phyloP scores from a whole-genome alignment of 2,113 vertebrate species.

The Dunckerocampus dactyliophorus region DNA sequence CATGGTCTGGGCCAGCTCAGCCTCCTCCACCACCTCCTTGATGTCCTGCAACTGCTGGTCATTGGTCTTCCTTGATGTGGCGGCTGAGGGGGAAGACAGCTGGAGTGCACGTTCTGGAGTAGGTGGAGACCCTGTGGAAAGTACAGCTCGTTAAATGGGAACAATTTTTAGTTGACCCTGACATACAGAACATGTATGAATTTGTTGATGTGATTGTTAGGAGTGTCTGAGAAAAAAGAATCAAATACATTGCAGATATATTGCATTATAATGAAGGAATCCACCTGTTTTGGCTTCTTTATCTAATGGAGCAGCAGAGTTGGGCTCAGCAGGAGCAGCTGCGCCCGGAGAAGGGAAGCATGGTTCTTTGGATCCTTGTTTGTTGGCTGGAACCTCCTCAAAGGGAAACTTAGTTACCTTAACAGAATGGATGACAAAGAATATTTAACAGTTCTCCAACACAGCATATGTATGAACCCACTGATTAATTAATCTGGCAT shows the following conservation, averaged over 20 bases:
- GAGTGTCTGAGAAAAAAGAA: not conserved
- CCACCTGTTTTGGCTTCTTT: constrained; percentile 41
- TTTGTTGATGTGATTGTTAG: not conserved
- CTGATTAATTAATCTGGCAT: too few species aligned
- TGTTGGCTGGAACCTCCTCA: constrained; percentile 80
- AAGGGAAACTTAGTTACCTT: constrained; percentile 82
- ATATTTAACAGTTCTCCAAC: not conserved
- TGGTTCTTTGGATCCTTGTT: constrained; percentile 51
- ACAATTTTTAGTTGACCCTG: not conserved
- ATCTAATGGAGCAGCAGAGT: constrained; percentile 26
- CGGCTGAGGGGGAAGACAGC: constrained; percentile 34
- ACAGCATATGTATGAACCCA: too few species aligned
- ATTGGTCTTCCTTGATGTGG: constrained; percentile 69
- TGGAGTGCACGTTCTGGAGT: constrained; percentile 12
- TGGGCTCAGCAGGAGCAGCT: constrained; percentile 15
- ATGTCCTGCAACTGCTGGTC: constrained; percentile 75
- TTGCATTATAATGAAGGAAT: not conserved
- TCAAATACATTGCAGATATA: too few species aligned
- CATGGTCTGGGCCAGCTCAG: constrained; percentile 68
- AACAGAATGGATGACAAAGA: constrained; percentile 16
- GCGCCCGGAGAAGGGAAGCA: constrained; percentile 28
- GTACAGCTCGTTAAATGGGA: not conserved
- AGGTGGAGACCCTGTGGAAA: constrained; percentile 15
- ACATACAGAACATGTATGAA: not conserved
- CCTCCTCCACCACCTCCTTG: constrained; percentile 79